Conservation (phyloP, 2,888 invertebrate genomes). For the Himalopsyche kuldschensis region DNA sequence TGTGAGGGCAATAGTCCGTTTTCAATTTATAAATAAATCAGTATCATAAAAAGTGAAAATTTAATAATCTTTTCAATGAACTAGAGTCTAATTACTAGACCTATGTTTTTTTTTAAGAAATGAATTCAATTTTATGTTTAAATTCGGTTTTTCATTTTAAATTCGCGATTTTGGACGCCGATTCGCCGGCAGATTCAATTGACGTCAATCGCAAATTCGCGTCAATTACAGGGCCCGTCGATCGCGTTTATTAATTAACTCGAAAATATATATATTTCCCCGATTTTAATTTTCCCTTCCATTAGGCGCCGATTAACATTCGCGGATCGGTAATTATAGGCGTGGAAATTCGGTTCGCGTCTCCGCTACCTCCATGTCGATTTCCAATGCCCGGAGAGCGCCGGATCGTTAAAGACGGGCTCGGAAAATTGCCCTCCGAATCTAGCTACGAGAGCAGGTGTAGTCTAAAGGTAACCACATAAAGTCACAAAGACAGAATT, state of each 20-base stretch:
- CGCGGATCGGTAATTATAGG: neutral
- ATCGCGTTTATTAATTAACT: conserved; percentile 5
- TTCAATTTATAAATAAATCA: no score
- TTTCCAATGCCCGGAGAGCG: neutral
- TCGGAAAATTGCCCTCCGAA: neutral
- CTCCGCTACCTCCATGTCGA: conserved; percentile 8
- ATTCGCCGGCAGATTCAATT: neutral
- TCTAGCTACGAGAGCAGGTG: neutral
- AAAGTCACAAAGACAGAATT: no score
- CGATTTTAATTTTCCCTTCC: conserved; percentile 3
- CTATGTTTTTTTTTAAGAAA: no score
- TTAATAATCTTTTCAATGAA: no score
- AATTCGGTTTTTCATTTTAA: no score
- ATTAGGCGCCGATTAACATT: conserved; percentile 11
- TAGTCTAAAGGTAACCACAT: no score
- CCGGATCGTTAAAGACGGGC: neutral
- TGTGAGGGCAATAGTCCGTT: no score
- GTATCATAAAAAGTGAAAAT: no score
- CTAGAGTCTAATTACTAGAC: no score
- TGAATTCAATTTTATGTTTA: no score
- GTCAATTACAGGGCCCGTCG: neutral
- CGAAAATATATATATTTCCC: conserved; percentile 8
- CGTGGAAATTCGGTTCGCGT: neutral
- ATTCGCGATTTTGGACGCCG: neutral
- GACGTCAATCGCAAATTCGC: neutral